These are phyloP conservation scores for Ctenopoma kingsleyae DNA, from an alignment of 2,797 vertebrate genomes.

Conservation along the genomic window DNA sequence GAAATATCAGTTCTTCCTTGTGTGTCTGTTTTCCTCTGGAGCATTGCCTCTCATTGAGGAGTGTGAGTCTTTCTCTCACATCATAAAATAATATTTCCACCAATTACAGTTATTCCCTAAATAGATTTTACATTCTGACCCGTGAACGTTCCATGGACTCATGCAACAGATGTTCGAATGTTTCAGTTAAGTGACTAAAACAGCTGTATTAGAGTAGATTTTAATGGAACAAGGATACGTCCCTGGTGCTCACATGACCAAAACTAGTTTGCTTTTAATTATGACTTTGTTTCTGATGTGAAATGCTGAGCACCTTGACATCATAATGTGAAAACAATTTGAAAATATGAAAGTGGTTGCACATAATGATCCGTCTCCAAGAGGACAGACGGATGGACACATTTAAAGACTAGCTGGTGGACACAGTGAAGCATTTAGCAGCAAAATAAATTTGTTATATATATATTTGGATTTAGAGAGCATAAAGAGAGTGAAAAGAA, in stretches of 20 bases:
- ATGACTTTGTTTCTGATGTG: background rate
- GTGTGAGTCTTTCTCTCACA: conserved; percentile 60
- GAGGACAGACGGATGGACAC: too few relatives aligned
- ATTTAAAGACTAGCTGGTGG: too few relatives aligned
- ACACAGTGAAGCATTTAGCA: too few relatives aligned
- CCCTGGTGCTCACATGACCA: conserved; percentile 28
- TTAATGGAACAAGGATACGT: conserved; percentile 29
- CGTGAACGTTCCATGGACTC: conserved; percentile 51
- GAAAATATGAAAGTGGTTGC: too few relatives aligned
- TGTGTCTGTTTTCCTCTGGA: conserved; percentile 38
- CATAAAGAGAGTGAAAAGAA: too few relatives aligned
- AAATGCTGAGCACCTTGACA: background rate
- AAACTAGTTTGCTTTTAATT: conserved; percentile 3
- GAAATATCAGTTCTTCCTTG: conserved; percentile 26
- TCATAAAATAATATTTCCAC: conserved; percentile 76
- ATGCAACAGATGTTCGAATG: conserved; percentile 68
- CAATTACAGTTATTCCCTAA: conserved; percentile 64
- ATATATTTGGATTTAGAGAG: too few relatives aligned
- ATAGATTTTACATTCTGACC: conserved; percentile 57
- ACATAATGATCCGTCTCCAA: too few relatives aligned
- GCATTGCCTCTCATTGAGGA: conserved; percentile 32
- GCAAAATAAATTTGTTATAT: too few relatives aligned
- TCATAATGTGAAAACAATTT: too few relatives aligned
- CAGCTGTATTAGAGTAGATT: conserved; percentile 14
- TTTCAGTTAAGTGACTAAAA: conserved; percentile 45